These are phyloP conservation scores for Quadroppia sp. DNA, from an alignment of 2,888 invertebrate genomes.

Conservation along the genomic window DNA sequence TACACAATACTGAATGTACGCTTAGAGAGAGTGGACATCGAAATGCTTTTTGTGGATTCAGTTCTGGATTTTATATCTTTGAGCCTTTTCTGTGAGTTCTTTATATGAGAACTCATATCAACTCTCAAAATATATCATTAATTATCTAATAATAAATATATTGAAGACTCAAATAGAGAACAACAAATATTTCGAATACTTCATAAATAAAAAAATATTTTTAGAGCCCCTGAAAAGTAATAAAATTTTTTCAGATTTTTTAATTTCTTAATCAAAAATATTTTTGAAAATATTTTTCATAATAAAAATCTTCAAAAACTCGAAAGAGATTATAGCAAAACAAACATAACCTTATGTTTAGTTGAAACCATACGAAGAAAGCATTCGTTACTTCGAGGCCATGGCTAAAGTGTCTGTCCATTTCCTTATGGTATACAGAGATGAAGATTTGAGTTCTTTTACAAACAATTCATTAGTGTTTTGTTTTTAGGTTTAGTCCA, in stretches of 20 bases:
- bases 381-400: too few species aligned
- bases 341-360: too few species aligned
- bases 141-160: not conserved
- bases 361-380: too few species aligned
- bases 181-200: not conserved
- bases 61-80: not conserved
- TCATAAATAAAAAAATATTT: not conserved
- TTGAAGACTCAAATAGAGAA: not conserved
- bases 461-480: constrained; percentile 33
- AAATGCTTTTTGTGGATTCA: constrained; percentile 24
- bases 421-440: not conserved
- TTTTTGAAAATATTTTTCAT: too few species aligned
- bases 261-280: too few species aligned
- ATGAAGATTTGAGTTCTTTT: constrained; percentile 2
- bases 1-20: not conserved
- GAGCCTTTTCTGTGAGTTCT: not conserved
- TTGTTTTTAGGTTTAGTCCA: not conserved
- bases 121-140: constrained; percentile 16
- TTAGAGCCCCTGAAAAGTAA: not conserved
- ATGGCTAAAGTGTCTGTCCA: not conserved
- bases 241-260: too few species aligned
- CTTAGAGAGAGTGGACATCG: constrained; percentile 17
- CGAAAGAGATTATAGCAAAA: too few species aligned
- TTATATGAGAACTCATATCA: not conserved
- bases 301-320: too few species aligned